Evolutionary conservation across 2,888 invertebrate genomes (phyloP), one percentile per base, ranked within the genome.

Genomic region (Schizaphis graminum): DNA sequence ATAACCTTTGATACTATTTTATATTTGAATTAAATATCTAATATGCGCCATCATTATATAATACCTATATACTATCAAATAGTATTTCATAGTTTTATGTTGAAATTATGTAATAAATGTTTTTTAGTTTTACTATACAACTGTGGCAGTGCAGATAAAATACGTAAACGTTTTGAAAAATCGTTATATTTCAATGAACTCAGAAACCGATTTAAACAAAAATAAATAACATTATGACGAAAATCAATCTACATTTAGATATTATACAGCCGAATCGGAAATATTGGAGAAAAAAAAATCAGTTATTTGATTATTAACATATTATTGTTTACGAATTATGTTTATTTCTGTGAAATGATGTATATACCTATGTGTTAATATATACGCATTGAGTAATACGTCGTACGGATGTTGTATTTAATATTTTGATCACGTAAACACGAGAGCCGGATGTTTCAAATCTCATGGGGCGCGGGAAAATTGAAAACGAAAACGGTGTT

Each of bases 361-460:
- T 77, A 35, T 4, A 13, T 49, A 49, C 4, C 21, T 44, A 16
- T 24, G 56, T 41, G n/a, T 89, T 35, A 26, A 89, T 57, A 57
- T 13, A 28, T 28, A 49, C 41, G 41, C 26, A 89, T 89, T 56
- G 89, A 89, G 56, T 13, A 56, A 41, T 41, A 41, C 28, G 56
- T 53, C 87, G 87, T 87, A n/a, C 35, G 35, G 11, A 26, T 57
- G 13, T 57, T 56, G 35, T 35, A 89, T 26, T 2, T 41, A 26
- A 56, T 89, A 89, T 89, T 89, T 89, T 24, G 89, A 89, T 89
- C 89, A 89, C 89, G 89, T 89, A 89, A 89, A 57, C 56, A 28
- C 7, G 89, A 89, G 2, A 41, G 49, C 41, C 56, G 89, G 41
- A 89, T 57, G 26, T 57, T n/a, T 11, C 28, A 41, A 89, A 89